Conservation (phyloP, 1,140 invertebrate genomes). For the Saccostrea glomerata region DNA sequence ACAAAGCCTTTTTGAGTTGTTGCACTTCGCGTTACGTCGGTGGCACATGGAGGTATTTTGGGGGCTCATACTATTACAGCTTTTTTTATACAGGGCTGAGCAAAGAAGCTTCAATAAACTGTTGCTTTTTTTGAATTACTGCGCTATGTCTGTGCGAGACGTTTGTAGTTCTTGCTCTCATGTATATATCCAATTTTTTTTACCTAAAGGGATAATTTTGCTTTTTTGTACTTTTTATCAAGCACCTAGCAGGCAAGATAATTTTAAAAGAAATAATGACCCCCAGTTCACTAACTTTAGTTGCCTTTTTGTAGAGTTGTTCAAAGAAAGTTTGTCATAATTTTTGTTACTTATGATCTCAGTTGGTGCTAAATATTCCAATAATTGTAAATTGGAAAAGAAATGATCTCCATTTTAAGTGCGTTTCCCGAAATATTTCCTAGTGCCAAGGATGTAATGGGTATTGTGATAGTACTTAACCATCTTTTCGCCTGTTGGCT, state of each 20-base stretch:
- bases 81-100: conserved; percentile 20
- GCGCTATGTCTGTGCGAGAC: conserved; percentile 33
- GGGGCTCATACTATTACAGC: conserved; percentile 4
- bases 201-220: conserved; percentile 39
- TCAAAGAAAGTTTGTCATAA: neutral
- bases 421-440: conserved; percentile 52
- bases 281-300: conserved; percentile 6
- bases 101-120: neutral
- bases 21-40: conserved; percentile 35
- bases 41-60: conserved; percentile 50
- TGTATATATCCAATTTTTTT: conserved; percentile 39
- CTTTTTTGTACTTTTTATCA: conserved; percentile 35
- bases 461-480: conserved; percentile 25
- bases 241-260: conserved; percentile 20
- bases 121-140: conserved; percentile 40
- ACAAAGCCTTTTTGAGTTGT: conserved; percentile 39
- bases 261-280: neutral
- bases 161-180: conserved; percentile 31
- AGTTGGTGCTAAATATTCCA: conserved; percentile 40
- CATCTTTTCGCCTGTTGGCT: conserved; percentile 34
- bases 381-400: conserved; percentile 6
- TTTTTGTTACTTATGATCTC: conserved; percentile 35
- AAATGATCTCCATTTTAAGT: conserved; percentile 14
- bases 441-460: conserved; percentile 52
- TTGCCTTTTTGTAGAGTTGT: conserved; percentile 24